phyloP scores from a whole-genome alignment of 1,140 invertebrate species.

The Temnothorax nylanderi region DNA sequence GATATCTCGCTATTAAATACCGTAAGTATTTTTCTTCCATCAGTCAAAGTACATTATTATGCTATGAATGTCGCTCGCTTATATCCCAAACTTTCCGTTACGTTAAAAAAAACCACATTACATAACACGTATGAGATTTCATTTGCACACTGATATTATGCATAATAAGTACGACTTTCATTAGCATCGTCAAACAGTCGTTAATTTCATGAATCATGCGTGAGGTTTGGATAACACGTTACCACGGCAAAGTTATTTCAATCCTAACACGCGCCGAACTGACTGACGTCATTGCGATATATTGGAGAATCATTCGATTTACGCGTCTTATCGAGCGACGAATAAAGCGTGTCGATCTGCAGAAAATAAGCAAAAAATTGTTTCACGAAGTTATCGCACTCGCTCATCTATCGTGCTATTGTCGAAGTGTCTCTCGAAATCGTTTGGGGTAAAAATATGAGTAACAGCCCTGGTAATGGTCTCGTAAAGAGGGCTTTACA shows the following conservation, averaged over 20 bases:
- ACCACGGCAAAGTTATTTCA: neutral
- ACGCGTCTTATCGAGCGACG: neutral
- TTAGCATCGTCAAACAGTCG: conserved; percentile 11
- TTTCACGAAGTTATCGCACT: conserved; percentile 29
- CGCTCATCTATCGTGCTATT: conserved; percentile 51
- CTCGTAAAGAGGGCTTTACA: conserved; percentile 76
- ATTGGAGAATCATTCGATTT: conserved; percentile 5
- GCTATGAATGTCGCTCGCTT: no score
- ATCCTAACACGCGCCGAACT: no score
- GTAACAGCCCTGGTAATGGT: conserved; percentile 74
- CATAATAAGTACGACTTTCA: conserved; percentile 7
- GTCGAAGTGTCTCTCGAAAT: conserved; percentile 65
- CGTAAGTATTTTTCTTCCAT: neutral
- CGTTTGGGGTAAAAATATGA: conserved; percentile 71
- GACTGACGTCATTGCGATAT: neutral
- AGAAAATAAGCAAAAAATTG: conserved; percentile 8
- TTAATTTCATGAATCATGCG: conserved; percentile 27
- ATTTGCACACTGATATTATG: neutral
- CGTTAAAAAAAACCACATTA: conserved; percentile 4
- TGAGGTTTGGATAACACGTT: neutral
- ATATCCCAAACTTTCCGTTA: neutral
- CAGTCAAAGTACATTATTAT: neutral
- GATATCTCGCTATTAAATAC: neutral
- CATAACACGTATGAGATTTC: neutral
- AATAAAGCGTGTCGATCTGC: conserved; percentile 8